A percentile compares a stretch with the other conserved stretches of the same genome.
phyloP scores from a whole-genome alignment of 2,888 invertebrate genomes.

The Tortricodes alternella region DNA sequence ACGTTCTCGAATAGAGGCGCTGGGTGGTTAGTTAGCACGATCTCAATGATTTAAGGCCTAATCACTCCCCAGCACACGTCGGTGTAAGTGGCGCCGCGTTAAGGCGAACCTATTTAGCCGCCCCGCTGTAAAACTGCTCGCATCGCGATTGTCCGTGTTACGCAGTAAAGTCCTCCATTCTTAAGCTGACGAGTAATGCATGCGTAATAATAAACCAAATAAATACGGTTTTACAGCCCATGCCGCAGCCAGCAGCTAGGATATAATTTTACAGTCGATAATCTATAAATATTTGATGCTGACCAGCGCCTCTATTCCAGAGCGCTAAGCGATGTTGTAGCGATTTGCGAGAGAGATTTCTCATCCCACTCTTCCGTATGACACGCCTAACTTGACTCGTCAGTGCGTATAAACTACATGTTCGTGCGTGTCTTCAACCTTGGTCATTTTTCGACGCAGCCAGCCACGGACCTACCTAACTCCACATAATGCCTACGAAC shows the following conservation, averaged over 20 bases:
- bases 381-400: no score
- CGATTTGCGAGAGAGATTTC: background rate
- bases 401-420: no score
- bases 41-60: no score
- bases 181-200: slow-evolving; percentile 64
- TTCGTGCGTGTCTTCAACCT: no score
- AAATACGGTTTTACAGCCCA: slow-evolving; percentile 52
- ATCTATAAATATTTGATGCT: slow-evolving; percentile 13
- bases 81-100: slow-evolving; percentile 55
- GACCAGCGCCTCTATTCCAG: no score
- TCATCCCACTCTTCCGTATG: no score
- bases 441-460: no score
- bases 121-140: slow-evolving; percentile 74
- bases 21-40: no score
- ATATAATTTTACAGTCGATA: slow-evolving; percentile 14
- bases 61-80: slow-evolving; percentile 33
- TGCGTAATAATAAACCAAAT: slow-evolving; percentile 60
- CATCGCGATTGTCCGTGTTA: slow-evolving; percentile 78
- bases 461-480: no score
- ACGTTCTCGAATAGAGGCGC: no score
- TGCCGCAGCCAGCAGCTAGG: slow-evolving; percentile 30
- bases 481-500: no score
- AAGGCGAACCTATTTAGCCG: slow-evolving; percentile 74
- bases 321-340: background rate
- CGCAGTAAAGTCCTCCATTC: slow-evolving; percentile 75